phyloP scores from a whole-genome alignment of 2,888 invertebrate species.

The Drosophila helvetica region DNA sequence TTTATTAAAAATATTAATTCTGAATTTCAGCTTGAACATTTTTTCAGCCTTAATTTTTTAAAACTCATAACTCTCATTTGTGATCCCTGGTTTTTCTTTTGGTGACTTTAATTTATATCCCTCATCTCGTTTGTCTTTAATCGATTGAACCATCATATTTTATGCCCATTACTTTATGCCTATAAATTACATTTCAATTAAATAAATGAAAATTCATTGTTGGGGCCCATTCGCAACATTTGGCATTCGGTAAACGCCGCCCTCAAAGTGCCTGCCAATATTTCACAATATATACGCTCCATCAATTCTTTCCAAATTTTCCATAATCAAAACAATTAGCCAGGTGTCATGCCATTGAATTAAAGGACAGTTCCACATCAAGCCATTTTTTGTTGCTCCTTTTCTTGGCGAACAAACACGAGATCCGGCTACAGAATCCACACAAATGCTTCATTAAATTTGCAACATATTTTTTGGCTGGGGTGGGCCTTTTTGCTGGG shows the following conservation, averaged over 20 bases:
- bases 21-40: too few relatives aligned
- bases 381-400: neutral
- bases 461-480: neutral
- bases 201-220: conserved; percentile 39
- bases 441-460: conserved; percentile 29
- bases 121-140: neutral
- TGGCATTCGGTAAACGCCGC: neutral
- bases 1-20: too few relatives aligned
- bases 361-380: neutral
- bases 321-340: neutral
- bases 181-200: conserved; percentile 42
- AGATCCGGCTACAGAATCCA: neutral
- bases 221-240: neutral
- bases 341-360: neutral
- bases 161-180: neutral
- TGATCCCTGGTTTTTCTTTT: too few relatives aligned
- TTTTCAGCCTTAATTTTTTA: too few relatives aligned
- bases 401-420: conserved; percentile 10
- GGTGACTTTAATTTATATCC: neutral
- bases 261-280: conserved; percentile 14
- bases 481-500: neutral
- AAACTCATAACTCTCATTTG: too few relatives aligned
- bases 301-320: too few relatives aligned
- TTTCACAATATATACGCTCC: neutral
- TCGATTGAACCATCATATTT: neutral